phyloP scores from a whole-genome alignment of 2,797 vertebrate genomes.

The Acanthis flammea region DNA sequence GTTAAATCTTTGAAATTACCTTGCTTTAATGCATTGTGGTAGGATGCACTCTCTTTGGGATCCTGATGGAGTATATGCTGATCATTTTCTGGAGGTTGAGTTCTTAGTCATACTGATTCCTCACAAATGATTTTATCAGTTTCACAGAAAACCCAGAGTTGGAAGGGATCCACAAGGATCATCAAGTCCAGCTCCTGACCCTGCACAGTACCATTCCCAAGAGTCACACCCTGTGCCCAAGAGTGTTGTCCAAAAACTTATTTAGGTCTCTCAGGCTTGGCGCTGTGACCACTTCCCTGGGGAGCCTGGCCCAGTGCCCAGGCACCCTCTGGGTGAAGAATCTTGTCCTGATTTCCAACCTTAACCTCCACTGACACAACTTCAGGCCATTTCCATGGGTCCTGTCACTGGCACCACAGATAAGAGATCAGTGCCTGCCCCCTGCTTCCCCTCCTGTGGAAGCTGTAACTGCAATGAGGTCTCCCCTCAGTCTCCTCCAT shows the following conservation, averaged over 20 bases:
- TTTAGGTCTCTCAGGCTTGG: neutral
- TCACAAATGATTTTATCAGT: neutral
- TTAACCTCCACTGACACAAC: fast-evolving
- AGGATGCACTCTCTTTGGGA: neutral
- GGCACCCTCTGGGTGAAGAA: neutral
- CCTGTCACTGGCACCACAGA: neutral
- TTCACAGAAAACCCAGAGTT: neutral
- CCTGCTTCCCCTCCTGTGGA: fast-evolving
- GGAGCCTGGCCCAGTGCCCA: neutral
- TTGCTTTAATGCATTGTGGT: neutral
- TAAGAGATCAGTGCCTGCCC: fast-evolving
- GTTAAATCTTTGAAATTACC: neutral
- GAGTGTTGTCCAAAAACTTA: neutral
- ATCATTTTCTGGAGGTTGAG: neutral
- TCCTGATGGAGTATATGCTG: neutral
- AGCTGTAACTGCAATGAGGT: fast-evolving
- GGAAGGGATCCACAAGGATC: neutral
- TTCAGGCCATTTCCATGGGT: neutral
- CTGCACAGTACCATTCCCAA: neutral
- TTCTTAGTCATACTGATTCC: neutral
- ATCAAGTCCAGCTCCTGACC: neutral
- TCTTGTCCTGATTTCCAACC: fast-evolving
- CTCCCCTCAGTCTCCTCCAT: neutral
- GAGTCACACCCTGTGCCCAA: neutral
- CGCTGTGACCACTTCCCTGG: fast-evolving